Evolutionary conservation across 2,797 vertebrate genomes (phyloP).

Genomic region (Rhinatrema bivittatum): DNA sequence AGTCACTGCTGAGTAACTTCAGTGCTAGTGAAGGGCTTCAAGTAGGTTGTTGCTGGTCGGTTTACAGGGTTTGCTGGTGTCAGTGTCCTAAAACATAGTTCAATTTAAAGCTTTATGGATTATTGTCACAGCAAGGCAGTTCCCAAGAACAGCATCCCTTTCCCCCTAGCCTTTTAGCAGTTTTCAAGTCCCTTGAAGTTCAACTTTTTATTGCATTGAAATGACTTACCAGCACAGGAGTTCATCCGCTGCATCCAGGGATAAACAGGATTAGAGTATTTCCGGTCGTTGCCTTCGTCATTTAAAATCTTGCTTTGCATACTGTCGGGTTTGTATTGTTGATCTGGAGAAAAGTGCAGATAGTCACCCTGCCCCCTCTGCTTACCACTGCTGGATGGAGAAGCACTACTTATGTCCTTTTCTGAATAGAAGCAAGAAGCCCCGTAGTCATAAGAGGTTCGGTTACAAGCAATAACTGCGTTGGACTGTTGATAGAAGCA

Average conservation of each 20-base stretch:
- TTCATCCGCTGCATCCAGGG: slow-evolving; percentile 79
- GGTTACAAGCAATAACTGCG: slow-evolving; percentile 61
- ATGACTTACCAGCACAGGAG: slow-evolving; percentile 63
- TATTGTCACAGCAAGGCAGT: too few relatives aligned
- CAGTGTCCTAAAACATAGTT: too few relatives aligned
- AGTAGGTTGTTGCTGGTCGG: too few relatives aligned
- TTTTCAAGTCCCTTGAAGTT: not conserved
- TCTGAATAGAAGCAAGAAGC: slow-evolving; percentile 68
- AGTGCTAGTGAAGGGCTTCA: too few relatives aligned
- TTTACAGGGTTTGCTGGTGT: too few relatives aligned
- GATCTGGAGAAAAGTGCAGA: slow-evolving; percentile 59
- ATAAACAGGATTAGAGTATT: slow-evolving; percentile 70
- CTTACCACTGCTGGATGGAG: slow-evolving; percentile 55
- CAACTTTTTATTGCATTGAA: slow-evolving; percentile 10
- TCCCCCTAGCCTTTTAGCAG: not conserved
- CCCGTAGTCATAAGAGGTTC: slow-evolving; percentile 66
- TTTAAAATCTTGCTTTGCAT: slow-evolving; percentile 56
- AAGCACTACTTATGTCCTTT: slow-evolving; percentile 59
- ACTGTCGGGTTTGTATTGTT: slow-evolving; percentile 57
- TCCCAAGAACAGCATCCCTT: too few relatives aligned
- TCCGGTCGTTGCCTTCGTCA: slow-evolving; percentile 66
- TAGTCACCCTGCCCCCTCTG: slow-evolving; percentile 61
- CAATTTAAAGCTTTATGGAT: too few relatives aligned
- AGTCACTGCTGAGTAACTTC: too few relatives aligned
- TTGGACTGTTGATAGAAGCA: slow-evolving; percentile 69